These are phyloP conservation scores for Bradypodion ventrale DNA, from an alignment of 2,797 vertebrate genomes.

Conservation along the genomic window DNA sequence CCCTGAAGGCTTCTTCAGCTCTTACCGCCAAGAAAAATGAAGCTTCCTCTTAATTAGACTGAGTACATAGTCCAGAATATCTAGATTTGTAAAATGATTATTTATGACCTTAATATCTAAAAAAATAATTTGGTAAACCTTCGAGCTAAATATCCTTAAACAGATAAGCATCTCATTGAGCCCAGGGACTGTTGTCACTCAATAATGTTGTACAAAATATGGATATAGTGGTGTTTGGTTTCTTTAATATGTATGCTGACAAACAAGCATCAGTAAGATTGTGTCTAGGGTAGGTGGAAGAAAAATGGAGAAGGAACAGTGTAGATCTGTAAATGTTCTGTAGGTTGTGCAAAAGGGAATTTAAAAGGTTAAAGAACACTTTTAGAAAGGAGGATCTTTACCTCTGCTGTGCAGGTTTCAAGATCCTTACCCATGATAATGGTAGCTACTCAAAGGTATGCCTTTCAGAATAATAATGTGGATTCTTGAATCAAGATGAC, in stretches of 20 bases:
- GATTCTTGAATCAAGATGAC: no score
- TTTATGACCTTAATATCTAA: no score
- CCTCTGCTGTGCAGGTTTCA: background rate
- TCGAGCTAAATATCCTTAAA: background rate
- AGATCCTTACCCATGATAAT: background rate
- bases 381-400: background rate
- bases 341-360: background rate
- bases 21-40: conserved; percentile 6
- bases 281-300: background rate
- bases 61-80: conserved; percentile 24
- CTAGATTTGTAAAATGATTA: conserved; percentile 36
- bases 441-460: background rate
- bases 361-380: background rate
- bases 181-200: background rate
- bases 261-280: background rate
- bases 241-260: background rate
- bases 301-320: background rate
- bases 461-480: background rate
- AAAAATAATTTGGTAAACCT: no score
- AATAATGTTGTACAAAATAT: background rate
- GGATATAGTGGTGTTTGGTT: background rate
- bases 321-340: background rate
- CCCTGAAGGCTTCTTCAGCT: background rate
- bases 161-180: background rate
- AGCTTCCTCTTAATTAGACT: conserved; percentile 39